Evolutionary conservation across 2,888 invertebrate species (phyloP).

Genomic region (Halictus quadricinctus): DNA sequence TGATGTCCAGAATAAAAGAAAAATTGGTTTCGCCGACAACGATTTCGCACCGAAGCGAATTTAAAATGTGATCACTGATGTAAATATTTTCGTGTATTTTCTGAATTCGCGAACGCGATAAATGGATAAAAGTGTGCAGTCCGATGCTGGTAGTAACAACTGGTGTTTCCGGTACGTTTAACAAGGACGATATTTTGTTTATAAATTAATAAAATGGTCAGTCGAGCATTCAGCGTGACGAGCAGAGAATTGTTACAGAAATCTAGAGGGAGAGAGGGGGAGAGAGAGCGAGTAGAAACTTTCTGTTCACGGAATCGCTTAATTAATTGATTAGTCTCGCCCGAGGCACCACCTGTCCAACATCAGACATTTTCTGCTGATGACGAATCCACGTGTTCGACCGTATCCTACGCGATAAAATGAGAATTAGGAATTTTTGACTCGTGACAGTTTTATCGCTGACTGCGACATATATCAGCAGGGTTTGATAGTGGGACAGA

Average conservation of each 20-base stretch:
- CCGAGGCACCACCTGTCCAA: neutral
- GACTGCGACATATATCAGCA: neutral
- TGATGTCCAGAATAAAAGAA: neutral
- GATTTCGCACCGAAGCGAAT: neutral
- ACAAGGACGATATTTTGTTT: neutral
- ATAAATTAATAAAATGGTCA: neutral
- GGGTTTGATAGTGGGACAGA: neutral
- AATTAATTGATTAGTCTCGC: neutral
- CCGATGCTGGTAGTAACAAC: neutral
- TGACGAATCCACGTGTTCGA: neutral
- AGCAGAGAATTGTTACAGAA: neutral
- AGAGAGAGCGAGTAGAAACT: neutral
- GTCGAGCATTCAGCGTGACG: neutral
- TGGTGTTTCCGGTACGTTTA: neutral
- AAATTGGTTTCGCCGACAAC: neutral
- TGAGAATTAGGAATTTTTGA: neutral
- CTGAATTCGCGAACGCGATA: neutral
- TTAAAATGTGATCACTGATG: neutral
- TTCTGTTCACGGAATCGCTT: neutral
- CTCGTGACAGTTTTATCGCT: neutral
- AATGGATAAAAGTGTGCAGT: neutral
- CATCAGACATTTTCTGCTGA: neutral
- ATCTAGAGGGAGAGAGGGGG: too few relatives aligned
- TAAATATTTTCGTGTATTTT: neutral
- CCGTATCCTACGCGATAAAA: neutral